phyloP scores from a whole-genome alignment of 2,888 invertebrate species.

The Lydus trimaculatus region DNA sequence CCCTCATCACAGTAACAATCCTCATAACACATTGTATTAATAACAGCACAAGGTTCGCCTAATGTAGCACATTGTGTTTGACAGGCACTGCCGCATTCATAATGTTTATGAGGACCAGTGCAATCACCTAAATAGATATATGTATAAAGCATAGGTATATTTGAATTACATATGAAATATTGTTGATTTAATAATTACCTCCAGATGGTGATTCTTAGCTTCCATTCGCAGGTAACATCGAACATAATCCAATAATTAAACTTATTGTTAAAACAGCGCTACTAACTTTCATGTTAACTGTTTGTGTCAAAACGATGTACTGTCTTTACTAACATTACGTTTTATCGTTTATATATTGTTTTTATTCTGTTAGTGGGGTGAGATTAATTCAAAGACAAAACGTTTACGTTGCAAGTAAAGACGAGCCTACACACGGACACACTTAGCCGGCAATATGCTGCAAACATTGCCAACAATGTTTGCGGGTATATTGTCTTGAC shows the following conservation, averaged over 20 bases:
- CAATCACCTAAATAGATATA: slow-evolving; percentile 25
- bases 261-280: background rate
- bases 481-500: too few species aligned
- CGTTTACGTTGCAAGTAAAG: too few species aligned
- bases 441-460: too few species aligned
- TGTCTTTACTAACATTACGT: background rate
- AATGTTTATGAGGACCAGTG: slow-evolving; percentile 39
- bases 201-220: background rate
- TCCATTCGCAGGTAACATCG: background rate
- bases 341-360: too few species aligned
- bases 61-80: slow-evolving; percentile 42
- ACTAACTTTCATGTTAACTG: background rate
- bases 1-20: slow-evolving; percentile 42
- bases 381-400: too few species aligned
- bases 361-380: background rate
- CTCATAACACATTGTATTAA: slow-evolving; percentile 43
- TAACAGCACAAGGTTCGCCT: slow-evolving; percentile 41
- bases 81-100: slow-evolving; percentile 47
- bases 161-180: background rate
- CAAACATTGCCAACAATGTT: too few species aligned
- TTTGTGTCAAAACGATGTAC: background rate
- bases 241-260: background rate
- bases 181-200: background rate
- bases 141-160: background rate
- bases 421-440: too few species aligned